phyloP scores from a whole-genome alignment of 1,140 invertebrate genomes.

The Phthorimaea operculella region DNA sequence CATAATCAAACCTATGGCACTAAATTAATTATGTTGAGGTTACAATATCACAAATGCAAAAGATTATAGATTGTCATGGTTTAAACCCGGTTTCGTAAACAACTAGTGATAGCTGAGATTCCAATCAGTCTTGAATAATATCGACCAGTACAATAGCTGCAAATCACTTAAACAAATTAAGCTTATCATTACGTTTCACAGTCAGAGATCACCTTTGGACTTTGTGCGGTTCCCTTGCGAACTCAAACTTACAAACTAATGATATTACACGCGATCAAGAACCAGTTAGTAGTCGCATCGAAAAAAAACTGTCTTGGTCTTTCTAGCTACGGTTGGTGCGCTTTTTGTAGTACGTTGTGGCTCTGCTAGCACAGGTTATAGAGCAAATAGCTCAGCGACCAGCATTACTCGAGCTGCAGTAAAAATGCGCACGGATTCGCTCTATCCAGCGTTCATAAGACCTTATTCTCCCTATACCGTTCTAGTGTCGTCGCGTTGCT shows the following conservation, averaged over 20 bases:
- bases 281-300: no score
- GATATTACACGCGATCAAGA: neutral
- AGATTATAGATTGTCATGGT: slow-evolving; percentile 32
- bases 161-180: neutral
- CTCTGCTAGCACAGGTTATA: no score
- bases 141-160: neutral
- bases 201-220: slow-evolving; percentile 29
- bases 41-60: slow-evolving; percentile 24
- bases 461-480: no score
- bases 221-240: slow-evolving; percentile 17
- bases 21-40: slow-evolving; percentile 18
- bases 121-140: slow-evolving; percentile 41
- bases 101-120: slow-evolving; percentile 31
- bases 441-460: no score
- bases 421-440: no score
- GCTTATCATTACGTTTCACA: slow-evolving; percentile 2
- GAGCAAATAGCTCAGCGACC: no score
- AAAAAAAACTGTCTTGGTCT: no score
- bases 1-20: slow-evolving; percentile 33
- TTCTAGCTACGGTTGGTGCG: no score
- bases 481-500: no score
- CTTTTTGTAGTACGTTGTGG: no score
- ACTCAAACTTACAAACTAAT: slow-evolving; percentile 1
- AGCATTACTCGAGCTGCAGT: neutral
- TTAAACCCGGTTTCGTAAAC: slow-evolving; percentile 8